phyloP scores from a whole-genome alignment of 2,797 vertebrate species.

The Ptychadena robeensis region DNA sequence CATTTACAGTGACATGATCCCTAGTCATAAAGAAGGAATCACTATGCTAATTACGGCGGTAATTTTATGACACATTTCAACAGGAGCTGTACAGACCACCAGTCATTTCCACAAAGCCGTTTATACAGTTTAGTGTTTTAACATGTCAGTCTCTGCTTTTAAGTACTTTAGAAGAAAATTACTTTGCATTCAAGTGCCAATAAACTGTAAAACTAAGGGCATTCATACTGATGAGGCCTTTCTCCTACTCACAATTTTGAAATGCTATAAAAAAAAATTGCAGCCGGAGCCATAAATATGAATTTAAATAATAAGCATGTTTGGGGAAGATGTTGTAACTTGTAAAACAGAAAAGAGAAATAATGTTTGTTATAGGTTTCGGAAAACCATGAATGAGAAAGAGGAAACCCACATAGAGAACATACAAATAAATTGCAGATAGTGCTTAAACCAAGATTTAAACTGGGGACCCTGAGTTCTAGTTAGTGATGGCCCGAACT shows the following conservation, averaged over 20 bases:
- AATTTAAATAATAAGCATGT: constrained; percentile 32
- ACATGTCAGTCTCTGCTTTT: constrained; percentile 43
- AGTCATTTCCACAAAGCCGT: constrained; percentile 24
- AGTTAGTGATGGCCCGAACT: no score
- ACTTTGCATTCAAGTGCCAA: constrained; percentile 46
- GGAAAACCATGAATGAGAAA: neutral
- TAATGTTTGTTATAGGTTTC: neutral
- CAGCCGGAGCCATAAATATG: constrained; percentile 27
- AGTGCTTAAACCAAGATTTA: no score
- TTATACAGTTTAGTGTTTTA: constrained; percentile 38
- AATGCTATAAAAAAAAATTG: constrained; percentile 39
- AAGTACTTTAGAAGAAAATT: constrained; percentile 45
- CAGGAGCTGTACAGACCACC: constrained; percentile 27
- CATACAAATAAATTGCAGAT: no score
- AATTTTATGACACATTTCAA: constrained; percentile 47
- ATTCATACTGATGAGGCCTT: constrained; percentile 21
- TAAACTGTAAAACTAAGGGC: constrained; percentile 16
- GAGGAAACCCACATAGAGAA: no score
- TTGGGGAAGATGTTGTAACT: neutral
- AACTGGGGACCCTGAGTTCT: no score
- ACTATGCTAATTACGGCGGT: constrained; percentile 44
- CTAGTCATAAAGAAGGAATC: constrained; percentile 52
- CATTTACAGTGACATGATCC: constrained; percentile 28
- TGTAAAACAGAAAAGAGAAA: constrained; percentile 12
- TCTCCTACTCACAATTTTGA: constrained; percentile 23